phyloP scores from a whole-genome alignment of 2,888 invertebrate species.

The Belgica antarctica region DNA sequence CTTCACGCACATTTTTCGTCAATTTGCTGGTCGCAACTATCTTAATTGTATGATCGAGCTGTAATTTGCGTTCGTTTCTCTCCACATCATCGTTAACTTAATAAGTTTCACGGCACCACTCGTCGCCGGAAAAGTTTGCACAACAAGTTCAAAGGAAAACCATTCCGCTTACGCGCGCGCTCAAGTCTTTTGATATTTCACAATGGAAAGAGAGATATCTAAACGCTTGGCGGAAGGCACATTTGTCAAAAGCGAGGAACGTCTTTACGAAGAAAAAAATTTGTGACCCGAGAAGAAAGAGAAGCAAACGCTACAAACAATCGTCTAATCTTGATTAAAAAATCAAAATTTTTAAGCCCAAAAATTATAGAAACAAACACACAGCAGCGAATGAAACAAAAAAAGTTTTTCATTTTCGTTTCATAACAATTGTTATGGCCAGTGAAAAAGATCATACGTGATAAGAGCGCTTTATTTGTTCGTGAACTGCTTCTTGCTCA shows the following conservation, averaged over 20 bases:
- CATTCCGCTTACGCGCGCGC: neutral
- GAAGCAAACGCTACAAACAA: neutral
- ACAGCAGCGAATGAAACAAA: too few species aligned
- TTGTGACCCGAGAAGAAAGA: neutral
- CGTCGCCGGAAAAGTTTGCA: neutral
- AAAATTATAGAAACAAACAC: slow-evolving; percentile 44
- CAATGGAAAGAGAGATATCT: neutral
- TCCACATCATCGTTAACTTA: neutral
- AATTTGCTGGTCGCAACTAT: slow-evolving; percentile 23
- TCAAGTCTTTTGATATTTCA: slow-evolving; percentile 21
- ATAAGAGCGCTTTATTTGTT: slow-evolving; percentile 36
- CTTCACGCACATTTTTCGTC: slow-evolving; percentile 32
- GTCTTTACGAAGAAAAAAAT: slow-evolving; percentile 14
- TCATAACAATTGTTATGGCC: slow-evolving; percentile 33
- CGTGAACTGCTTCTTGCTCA: neutral
- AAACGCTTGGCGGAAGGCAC: neutral
- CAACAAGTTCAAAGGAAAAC: too few species aligned
- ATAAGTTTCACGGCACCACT: neutral
- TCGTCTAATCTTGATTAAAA: slow-evolving; percentile 21
- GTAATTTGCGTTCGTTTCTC: slow-evolving; percentile 9
- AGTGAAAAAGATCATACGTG: slow-evolving; percentile 41
- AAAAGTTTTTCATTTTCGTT: neutral
- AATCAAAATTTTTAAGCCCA: slow-evolving; percentile 26
- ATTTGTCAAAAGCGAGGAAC: neutral
- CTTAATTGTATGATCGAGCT: neutral